Percentiles rank a stretch among this genome's conserved stretches.
phyloP scores from a whole-genome alignment of 2,797 vertebrate species.

The Helicolenus hilgendorfi region DNA sequence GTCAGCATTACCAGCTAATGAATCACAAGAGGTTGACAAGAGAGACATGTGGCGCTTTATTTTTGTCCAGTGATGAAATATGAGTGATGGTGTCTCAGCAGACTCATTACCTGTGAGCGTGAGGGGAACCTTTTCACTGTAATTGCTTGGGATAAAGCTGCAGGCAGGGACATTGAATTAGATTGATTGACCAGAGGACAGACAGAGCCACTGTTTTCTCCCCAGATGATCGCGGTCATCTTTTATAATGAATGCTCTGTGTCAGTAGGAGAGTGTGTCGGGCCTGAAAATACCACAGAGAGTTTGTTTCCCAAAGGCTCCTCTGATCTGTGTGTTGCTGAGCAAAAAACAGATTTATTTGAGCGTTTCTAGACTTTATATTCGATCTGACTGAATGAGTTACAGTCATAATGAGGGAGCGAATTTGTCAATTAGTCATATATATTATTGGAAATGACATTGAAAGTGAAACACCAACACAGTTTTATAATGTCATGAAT shows the following conservation, averaged over 20 bases:
- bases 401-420: not conserved
- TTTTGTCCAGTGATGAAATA: conserved; percentile 15
- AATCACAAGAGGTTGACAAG: not conserved
- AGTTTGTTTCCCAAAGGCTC: not conserved
- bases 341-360: not conserved
- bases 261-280: not conserved
- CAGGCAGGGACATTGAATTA: conserved; percentile 34
- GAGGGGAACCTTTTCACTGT: conserved; percentile 42
- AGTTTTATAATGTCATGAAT: too few relatives aligned
- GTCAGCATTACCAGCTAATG: not conserved
- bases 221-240: conserved; percentile 41
- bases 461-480: not conserved
- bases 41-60: not conserved
- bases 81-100: conserved; percentile 39
- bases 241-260: conserved; percentile 44
- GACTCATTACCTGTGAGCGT: conserved; percentile 46
- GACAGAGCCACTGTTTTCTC: conserved; percentile 39
- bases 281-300: not conserved
- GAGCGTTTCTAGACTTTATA: not conserved
- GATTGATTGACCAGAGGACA: conserved; percentile 46
- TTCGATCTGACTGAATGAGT: not conserved
- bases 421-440: not conserved
- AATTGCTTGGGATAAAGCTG: conserved; percentile 48
- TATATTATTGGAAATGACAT: not conserved
- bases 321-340: not conserved